Evolutionary conservation across 1,140 invertebrate genomes (phyloP).

Genomic region (Carcinoscorpius rotundicauda): DNA sequence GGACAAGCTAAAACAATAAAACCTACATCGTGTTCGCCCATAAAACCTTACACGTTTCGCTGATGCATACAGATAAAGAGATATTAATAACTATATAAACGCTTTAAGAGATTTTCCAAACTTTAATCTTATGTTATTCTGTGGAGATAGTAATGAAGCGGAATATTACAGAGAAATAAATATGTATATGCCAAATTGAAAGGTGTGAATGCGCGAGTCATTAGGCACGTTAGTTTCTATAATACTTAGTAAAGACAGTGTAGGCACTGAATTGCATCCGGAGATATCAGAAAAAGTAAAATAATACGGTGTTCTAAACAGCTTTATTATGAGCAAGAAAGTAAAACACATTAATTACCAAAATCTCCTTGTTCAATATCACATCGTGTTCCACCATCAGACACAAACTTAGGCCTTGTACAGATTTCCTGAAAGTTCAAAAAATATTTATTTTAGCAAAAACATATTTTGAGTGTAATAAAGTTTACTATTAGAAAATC

Average conservation of each 20-base stretch:
- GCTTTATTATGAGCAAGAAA: not conserved
- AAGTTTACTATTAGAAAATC: not conserved
- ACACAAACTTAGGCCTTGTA: slow-evolving; percentile 51
- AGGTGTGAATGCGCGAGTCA: not conserved
- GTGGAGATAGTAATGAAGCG: no score
- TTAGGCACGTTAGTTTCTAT: not conserved
- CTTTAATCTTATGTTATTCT: no score
- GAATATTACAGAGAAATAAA: no score
- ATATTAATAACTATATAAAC: no score
- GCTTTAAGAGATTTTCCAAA: no score
- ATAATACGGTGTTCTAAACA: slow-evolving; percentile 2
- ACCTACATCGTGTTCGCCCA: no score
- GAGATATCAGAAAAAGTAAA: not conserved
- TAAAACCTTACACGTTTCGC: no score
- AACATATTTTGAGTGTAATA: not conserved
- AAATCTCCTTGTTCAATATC: slow-evolving; percentile 53
- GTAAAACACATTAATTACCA: slow-evolving; percentile 27
- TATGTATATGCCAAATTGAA: not conserved
- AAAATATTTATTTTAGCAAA: not conserved
- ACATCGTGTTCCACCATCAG: slow-evolving; percentile 37
- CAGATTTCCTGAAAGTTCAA: slow-evolving; percentile 51
- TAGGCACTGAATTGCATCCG: not conserved
- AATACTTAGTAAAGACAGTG: not conserved
- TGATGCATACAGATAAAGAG: no score
- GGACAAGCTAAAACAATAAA: no score